A percentile compares a stretch with the other conserved stretches of the same genome.
Conservation (phyloP, 2,888 invertebrate genomes). For the Cremastinae sp. region DNA sequence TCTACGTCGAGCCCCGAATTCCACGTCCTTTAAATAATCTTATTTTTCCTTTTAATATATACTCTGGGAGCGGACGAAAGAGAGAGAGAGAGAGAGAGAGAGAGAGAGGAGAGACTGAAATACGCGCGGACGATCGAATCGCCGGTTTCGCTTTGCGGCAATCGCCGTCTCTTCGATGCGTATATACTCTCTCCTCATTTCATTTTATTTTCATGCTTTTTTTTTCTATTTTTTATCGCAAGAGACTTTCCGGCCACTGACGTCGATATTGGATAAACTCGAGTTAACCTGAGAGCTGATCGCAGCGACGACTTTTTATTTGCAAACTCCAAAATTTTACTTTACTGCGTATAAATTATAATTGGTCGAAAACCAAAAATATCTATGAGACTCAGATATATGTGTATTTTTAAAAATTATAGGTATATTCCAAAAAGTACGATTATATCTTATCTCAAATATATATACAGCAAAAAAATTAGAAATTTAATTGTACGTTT, state of each 20-base stretch:
- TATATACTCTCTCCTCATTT: constrained; percentile 23
- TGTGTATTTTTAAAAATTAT: too few species aligned
- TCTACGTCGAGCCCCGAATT: constrained; percentile 69
- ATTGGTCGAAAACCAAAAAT: too few species aligned
- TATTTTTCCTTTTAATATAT: constrained; percentile 75
- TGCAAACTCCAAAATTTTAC: constrained; percentile 3
- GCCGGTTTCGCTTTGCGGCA: constrained; percentile 58
- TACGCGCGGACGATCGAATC: constrained; percentile 67
- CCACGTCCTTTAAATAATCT: constrained; percentile 74
- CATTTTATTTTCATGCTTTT: constrained; percentile 14
- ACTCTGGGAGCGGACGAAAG: constrained; percentile 34
- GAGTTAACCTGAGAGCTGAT: constrained; percentile 32
- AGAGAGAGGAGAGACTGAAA: background rate
- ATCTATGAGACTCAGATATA: background rate
- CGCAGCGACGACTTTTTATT: constrained; percentile 43
- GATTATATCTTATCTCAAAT: too few species aligned
- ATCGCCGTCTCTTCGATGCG: constrained; percentile 67
- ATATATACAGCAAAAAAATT: too few species aligned
- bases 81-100: background rate
- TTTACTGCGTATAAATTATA: background rate
- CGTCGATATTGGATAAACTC: constrained; percentile 51
- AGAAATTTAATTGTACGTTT: too few species aligned
- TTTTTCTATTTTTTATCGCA: constrained; percentile 11
- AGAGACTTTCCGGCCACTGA: constrained; percentile 15
- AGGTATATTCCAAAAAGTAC: too few species aligned